Conservation (phyloP, 2,113 vertebrate species). For the Sinocyclocheilus grahami region DNA sequence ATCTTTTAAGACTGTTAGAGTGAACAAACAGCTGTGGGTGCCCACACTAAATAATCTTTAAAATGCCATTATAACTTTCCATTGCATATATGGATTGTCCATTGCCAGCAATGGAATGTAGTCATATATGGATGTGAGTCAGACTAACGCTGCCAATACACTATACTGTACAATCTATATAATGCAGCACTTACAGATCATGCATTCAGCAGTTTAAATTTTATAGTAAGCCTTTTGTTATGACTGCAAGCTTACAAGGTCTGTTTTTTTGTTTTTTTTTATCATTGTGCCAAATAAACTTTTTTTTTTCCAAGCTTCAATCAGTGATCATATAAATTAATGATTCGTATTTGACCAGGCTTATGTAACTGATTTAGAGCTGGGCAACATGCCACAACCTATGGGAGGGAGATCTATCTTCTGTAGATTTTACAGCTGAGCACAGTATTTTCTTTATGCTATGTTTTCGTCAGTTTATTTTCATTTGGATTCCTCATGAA, state of each 20-base stretch:
- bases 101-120: conserved; percentile 6
- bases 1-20: conserved; percentile 21
- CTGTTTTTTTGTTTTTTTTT: not conserved
- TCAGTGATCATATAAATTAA: conserved; percentile 35
- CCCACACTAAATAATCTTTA: not conserved
- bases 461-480: not conserved
- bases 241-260: not conserved
- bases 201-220: too few relatives aligned
- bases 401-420: not conserved
- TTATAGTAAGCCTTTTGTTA: not conserved
- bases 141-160: not conserved
- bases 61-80: conserved; percentile 23
- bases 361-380: conserved; percentile 25
- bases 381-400: conserved; percentile 33
- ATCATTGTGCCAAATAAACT: not conserved
- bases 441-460: not conserved
- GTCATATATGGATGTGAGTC: conserved; percentile 3
- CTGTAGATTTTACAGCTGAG: conserved; percentile 3
- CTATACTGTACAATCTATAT: not conserved
- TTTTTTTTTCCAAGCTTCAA: conserved; percentile 6
- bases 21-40: not conserved
- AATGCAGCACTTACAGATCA: not conserved
- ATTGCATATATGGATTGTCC: conserved; percentile 37
- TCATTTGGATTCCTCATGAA: not conserved
- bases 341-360: conserved; percentile 33